These are phyloP conservation scores for Paramisgurnus dabryanus DNA, from an alignment of 2,113 vertebrate genomes.

Conservation along the genomic window DNA sequence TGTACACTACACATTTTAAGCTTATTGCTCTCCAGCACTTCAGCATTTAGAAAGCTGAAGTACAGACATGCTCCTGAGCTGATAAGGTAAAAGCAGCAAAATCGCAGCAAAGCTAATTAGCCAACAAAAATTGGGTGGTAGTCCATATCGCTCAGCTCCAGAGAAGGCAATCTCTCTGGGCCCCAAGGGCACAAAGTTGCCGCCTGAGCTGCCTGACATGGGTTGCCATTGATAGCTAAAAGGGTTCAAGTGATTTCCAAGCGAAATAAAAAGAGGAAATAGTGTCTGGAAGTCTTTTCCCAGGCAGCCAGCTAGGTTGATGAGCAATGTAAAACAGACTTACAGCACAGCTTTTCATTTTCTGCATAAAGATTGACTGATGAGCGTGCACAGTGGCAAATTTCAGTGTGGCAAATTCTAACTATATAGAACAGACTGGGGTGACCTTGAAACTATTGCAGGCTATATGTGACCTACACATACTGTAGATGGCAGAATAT, in stretches of 20 bases:
- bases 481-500: not conserved
- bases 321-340: slow-evolving; percentile 1
- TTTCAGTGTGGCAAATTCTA: not conserved
- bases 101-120: slow-evolving; percentile 76
- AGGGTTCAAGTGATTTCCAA: slow-evolving; percentile 64
- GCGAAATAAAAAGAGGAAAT: slow-evolving; percentile 45
- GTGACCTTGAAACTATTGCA: slow-evolving; percentile 12
- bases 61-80: slow-evolving; percentile 56
- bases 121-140: slow-evolving; percentile 73
- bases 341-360: not conserved
- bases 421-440: not conserved
- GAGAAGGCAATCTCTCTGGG: slow-evolving; percentile 65
- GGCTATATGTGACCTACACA: not conserved
- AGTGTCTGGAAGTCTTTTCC: slow-evolving; percentile 11
- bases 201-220: slow-evolving; percentile 45
- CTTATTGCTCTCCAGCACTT: not conserved
- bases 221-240: slow-evolving; percentile 60
- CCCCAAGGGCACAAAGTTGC: slow-evolving; percentile 55
- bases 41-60: slow-evolving; percentile 34
- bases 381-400: too few relatives aligned
- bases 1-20: slow-evolving; percentile 9
- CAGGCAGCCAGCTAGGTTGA: slow-evolving; percentile 32
- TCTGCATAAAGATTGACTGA: not conserved
- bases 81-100: slow-evolving; percentile 70
- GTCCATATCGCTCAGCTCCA: slow-evolving; percentile 72